Conservation (phyloP, 2,888 invertebrate species). For the Mythimna loreyi region DNA sequence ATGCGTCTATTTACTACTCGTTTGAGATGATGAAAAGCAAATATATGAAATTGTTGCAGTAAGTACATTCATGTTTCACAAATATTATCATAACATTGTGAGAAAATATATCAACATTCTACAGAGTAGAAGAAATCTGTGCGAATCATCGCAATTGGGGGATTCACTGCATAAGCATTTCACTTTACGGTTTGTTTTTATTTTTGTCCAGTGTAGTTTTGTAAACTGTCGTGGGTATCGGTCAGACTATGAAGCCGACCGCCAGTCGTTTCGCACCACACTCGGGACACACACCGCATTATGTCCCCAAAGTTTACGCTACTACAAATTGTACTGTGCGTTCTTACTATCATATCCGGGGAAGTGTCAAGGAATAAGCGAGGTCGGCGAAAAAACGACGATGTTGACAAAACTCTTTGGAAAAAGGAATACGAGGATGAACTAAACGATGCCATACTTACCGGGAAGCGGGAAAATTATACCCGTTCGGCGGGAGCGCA, state of each 20-base stretch:
- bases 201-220: conserved; percentile 71
- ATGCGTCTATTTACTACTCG: not conserved
- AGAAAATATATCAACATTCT: conserved; percentile 68
- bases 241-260: conserved; percentile 39
- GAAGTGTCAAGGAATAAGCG: conserved; percentile 68
- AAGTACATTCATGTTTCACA: conserved; percentile 57
- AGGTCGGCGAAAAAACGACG: conserved; percentile 71
- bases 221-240: conserved; percentile 71
- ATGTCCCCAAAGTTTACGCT: conserved; percentile 72
- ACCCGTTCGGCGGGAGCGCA: conserved; percentile 73
- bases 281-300: conserved; percentile 70
- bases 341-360: conserved; percentile 67
- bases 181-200: conserved; percentile 72
- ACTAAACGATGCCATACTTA: conserved; percentile 81
- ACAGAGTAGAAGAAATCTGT: conserved; percentile 63
- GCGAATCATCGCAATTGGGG: conserved; percentile 68
- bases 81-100: conserved; percentile 68
- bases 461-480: conserved; percentile 73
- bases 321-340: conserved; percentile 64
- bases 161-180: conserved; percentile 69
- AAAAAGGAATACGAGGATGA: conserved; percentile 86
- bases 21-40: conserved; percentile 1
- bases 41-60: conserved; percentile 18
- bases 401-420: conserved; percentile 80
- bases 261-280: conserved; percentile 72